Base-by-base conservation (phyloP, 2,888 invertebrate species). In the Meloe dianella region DNA sequence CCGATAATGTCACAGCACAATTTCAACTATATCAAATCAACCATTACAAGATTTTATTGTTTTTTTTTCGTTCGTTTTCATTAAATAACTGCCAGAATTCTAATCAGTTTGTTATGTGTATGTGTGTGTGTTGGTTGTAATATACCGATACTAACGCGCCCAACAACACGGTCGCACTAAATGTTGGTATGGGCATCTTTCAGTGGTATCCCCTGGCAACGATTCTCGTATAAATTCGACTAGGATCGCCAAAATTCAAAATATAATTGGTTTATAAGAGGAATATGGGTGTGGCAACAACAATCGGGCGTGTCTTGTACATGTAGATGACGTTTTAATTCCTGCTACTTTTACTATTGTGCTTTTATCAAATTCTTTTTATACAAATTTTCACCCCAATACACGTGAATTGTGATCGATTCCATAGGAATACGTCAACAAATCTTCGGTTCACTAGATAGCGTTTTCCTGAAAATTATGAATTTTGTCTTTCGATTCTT, bases 171-270 rank as follows among this genome's bases (percentile, higher is more conserved):
- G 79, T 77, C 80, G 78, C 78, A 84, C 84, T 84, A 82, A 83
- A 72, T 80, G 82, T 81, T 80, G 77, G 79, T 76, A 78, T 77
- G 78, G 73, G 78, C 76, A 77, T 81, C 78, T 79, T 82, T 79
- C 78, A 75, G 77, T 76, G 80, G 84, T 84, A 79, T 80, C 84
- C 84, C 84, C 77, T 84, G 78, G 83, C 83, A 84, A 84, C 84
- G 74, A 64, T 57, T 47, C 65, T 84, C 84, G 84, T 61, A 22
- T 8, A 57, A 22, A 24, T 66, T 78, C 84, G 84, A n/a, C 20
- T 5, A 20, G 9, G 8, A 60, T 76, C 83, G 83, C 65, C 12
- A 14, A 61, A 51, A 58, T 57, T 56, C 41, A 56, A 32, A 10
- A 32, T 35, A n/a, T 62, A 62, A 81, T 82, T 82, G 81, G 82